Evolutionary conservation across 2,113 vertebrate species (phyloP).

Genomic region (Tringa solitaria): DNA sequence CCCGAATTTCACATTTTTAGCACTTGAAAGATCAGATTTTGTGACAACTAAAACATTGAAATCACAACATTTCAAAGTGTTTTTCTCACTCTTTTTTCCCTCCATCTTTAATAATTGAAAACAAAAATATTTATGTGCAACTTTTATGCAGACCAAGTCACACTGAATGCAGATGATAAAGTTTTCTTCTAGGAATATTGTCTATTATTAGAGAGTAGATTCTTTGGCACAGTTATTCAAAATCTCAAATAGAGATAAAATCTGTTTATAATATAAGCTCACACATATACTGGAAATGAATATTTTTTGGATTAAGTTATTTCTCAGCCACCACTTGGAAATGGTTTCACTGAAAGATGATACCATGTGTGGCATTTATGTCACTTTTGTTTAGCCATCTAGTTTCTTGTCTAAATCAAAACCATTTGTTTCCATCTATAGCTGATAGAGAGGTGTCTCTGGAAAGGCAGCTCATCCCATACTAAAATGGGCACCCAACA

Average conservation of each 20-base stretch:
- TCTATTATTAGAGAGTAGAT: neutral
- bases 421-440: neutral
- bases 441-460: neutral
- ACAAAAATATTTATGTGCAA: neutral
- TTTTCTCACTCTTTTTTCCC: neutral
- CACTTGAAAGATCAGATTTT: neutral
- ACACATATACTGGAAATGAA: neutral
- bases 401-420: neutral
- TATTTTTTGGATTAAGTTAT: neutral
- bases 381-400: neutral
- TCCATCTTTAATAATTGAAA: neutral
- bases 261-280: neutral
- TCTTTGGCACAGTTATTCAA: neutral
- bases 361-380: neutral
- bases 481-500: neutral
- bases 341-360: neutral
- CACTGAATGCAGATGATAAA: neutral
- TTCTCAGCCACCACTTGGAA: neutral
- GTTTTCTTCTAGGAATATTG: conserved; percentile 30
- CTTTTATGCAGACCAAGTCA: neutral
- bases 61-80: neutral
- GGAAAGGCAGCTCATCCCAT: neutral
- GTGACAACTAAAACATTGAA: neutral
- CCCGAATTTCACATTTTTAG: neutral
- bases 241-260: neutral